Conservation (phyloP, 92 coral and sea anemone species). For the Epizoanthus ramosus region DNA sequence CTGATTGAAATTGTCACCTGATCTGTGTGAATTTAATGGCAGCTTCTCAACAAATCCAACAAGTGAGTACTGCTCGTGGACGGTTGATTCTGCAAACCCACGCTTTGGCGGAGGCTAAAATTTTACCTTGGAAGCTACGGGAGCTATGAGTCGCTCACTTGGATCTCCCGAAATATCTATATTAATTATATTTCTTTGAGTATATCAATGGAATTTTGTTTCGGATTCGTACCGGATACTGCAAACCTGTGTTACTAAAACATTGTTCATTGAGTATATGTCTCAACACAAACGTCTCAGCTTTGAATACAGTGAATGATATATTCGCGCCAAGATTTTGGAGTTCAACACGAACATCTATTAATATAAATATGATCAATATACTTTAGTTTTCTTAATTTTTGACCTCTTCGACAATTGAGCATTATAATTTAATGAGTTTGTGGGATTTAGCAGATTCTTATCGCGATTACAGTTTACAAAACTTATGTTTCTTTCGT, state of each 20-base stretch:
- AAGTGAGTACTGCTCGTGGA: neutral
- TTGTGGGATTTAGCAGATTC: constrained; percentile 12
- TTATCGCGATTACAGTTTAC: neutral
- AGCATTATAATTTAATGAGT: neutral
- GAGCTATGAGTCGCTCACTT: too few species aligned
- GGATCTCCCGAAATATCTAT: too few species aligned
- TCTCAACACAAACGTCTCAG: neutral
- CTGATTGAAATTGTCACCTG: neutral
- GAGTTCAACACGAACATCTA: neutral
- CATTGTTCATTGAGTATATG: neutral
- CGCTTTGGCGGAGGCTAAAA: too few species aligned
- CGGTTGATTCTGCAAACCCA: neutral
- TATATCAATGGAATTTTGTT: neutral
- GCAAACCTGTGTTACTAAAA: too few species aligned
- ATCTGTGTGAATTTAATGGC: neutral
- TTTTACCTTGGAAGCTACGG: too few species aligned
- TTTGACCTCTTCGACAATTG: neutral
- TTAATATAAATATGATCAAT: too few species aligned
- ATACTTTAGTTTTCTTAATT: neutral
- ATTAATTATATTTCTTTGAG: too few species aligned
- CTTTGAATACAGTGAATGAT: neutral
- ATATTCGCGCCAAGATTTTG: neutral
- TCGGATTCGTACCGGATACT: neutral
- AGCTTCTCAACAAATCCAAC: neutral
- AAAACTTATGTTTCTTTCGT: neutral